Percentiles rank a stretch among this genome's conserved stretches.
Evolutionary conservation across 1,140 invertebrate species (phyloP).

Genomic region (Drosophila willistoni): DNA sequence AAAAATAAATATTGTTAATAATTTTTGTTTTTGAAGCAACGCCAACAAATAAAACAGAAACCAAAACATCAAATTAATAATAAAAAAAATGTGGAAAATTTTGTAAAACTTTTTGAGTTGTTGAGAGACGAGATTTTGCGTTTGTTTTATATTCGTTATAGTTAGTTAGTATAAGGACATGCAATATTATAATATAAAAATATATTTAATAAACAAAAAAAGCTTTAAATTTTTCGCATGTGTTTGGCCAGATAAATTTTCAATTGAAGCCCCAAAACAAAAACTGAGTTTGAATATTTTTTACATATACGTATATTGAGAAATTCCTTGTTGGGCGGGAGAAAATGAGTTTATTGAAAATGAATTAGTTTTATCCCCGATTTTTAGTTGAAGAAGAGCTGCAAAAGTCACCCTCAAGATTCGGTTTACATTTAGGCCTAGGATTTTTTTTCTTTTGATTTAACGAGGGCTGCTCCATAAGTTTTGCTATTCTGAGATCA

Average conservation of each 20-base stretch:
- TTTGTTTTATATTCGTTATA: constrained; percentile 1
- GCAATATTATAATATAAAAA: not conserved
- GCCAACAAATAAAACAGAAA: constrained; percentile 43
- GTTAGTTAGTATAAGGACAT: constrained; percentile 42
- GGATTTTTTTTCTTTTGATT: too few species aligned
- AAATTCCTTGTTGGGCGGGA: not conserved
- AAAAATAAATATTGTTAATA: constrained; percentile 30
- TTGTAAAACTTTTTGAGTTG: constrained; percentile 17
- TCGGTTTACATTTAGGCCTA: not conserved
- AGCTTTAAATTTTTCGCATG: not conserved
- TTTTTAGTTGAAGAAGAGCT: constrained; percentile 1
- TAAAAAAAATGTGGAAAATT: constrained; percentile 73
- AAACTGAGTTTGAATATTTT: not conserved
- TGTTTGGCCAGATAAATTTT: not conserved
- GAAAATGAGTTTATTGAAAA: constrained; percentile 1
- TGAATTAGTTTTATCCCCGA: constrained; percentile 3
- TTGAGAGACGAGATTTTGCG: constrained; percentile 6
- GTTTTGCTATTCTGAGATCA: too few species aligned
- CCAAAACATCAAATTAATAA: constrained; percentile 20
- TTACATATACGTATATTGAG: not conserved
- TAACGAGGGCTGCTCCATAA: too few species aligned
- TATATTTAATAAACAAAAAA: constrained; percentile 7
- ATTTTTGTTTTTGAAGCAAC: constrained; percentile 54
- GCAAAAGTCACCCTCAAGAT: not conserved
- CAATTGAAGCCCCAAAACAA: not conserved